Evolutionary conservation across 2,113 vertebrate genomes (phyloP).

Genomic region (Alaudala cheleensis): DNA sequence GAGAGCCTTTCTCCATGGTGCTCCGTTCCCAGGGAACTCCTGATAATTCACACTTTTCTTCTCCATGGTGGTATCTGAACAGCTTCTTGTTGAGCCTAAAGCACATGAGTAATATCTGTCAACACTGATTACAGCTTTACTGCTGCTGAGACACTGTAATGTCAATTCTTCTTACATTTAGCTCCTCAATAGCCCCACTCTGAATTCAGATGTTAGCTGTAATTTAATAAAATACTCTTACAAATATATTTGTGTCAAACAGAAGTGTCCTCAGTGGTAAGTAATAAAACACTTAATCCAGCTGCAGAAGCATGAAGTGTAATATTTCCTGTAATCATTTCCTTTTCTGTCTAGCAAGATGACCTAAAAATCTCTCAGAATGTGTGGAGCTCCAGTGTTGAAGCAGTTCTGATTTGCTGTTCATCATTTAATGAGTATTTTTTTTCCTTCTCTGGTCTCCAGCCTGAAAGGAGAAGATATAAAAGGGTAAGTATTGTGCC

Average conservation of each 20-base stretch:
- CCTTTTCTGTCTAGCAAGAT: constrained; percentile 15
- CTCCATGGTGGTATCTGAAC: neutral
- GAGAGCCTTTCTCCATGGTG: neutral
- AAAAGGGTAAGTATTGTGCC: neutral
- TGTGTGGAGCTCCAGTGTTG: neutral
- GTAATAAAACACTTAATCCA: constrained; percentile 67
- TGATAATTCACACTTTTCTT: neutral
- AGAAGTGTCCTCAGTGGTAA: constrained; percentile 52
- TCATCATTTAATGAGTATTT: neutral
- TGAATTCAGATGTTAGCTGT: constrained; percentile 62
- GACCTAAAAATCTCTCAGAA: constrained; percentile 34
- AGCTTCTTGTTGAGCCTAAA: neutral
- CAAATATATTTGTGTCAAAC: constrained; percentile 62
- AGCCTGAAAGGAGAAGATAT: neutral
- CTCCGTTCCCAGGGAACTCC: neutral
- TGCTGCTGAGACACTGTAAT: constrained; percentile 19
- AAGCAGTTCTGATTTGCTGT: constrained; percentile 5
- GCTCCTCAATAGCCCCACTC: constrained; percentile 47
- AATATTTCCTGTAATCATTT: constrained; percentile 47
- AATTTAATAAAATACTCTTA: constrained; percentile 64
- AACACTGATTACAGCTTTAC: constrained; percentile 39
- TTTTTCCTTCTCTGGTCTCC: neutral
- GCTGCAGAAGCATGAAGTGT: constrained; percentile 39
- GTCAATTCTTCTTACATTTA: constrained; percentile 55
- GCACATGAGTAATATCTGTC: constrained; percentile 39